Base-by-base conservation (phyloP, 2,113 vertebrate species). In the Leptosomus discolor region DNA sequence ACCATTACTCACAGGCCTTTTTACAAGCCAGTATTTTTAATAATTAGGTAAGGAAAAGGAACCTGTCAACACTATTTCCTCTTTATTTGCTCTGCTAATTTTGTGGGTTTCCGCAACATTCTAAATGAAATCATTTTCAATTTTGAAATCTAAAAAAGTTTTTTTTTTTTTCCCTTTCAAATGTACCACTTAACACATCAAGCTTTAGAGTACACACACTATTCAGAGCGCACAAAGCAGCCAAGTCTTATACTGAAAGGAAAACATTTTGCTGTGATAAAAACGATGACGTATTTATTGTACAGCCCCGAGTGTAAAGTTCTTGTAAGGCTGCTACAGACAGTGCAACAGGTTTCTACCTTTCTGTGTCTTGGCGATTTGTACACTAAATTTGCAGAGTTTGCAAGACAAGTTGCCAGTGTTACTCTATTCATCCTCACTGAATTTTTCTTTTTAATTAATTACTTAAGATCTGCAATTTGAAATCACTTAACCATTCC, bases 31-130 rank as follows among this genome's bases (percentile, higher is more conserved):
- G 29, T 58, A 67, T 90, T 86, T 97, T 90, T 32, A 84, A 75
- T 81, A 81, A 81, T 86, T 65, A 77, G 19, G 41, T 88, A 97
- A 75, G 80, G 77, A 94, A 95, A 90, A 82, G 37, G n/a, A 95
- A 95, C 61, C 45, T 76, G 69, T 90, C 94, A 95, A 82, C n/a
- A 57, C 53, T 68, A 58, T 82, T 95, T 94, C 92, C 74, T 94
- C 83, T 94, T 81, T 78, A 77, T 78, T 88, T 86, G 79, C 64
- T 94, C 68, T 67, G 32, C 45, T 91, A 89, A 57, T 79, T 92
- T 65, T 85, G 65, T 65, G 80, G 76, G 45, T 91, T 95, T 88
- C 88, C 4, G 5, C 73, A 95, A 82, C 48, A 69, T 27, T 61
- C 53, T 64, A 85, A 92, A 95, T 78, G 36, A 94, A 92, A 57